Percentiles rank a stretch among this genome's conserved stretches.
These are phyloP conservation scores for Brachyptera putata DNA, from an alignment of 2,888 invertebrate species.

Conservation along the genomic window DNA sequence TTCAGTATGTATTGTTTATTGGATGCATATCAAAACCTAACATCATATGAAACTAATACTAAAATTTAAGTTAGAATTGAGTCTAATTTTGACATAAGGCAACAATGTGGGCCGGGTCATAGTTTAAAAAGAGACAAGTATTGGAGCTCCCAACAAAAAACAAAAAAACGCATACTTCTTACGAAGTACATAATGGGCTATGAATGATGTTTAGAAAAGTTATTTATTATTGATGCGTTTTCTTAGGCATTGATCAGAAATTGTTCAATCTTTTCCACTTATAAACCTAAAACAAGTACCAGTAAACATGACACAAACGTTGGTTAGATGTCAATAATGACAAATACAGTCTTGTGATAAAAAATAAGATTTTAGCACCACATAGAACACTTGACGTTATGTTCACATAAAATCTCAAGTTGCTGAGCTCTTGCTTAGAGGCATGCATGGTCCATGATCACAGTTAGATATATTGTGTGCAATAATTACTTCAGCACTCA, in stretches of 20 bases:
- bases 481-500: conserved; percentile 20
- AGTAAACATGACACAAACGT: not conserved
- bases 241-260: too few species aligned
- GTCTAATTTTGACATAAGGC: conserved; percentile 23
- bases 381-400: conserved; percentile 28
- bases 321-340: not conserved
- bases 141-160: too few species aligned
- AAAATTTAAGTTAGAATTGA: not conserved
- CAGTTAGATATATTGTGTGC: conserved; percentile 27
- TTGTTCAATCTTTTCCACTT: too few species aligned
- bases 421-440: conserved; percentile 27
- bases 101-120: conserved; percentile 24
- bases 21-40: not conserved
- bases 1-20: too few species aligned
- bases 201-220: not conserved
- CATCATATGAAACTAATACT: not conserved
- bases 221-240: too few species aligned
- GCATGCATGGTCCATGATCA: conserved; percentile 29
- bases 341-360: not conserved
- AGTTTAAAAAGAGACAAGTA: too few species aligned
- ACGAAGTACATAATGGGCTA: not conserved
- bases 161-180: not conserved
- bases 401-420: conserved; percentile 4
- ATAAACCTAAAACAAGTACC: too few species aligned
- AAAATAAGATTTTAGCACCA: conserved; percentile 25